A percentile compares a stretch with the other conserved stretches of the same genome.
These are phyloP conservation scores for Macquaria ambigua DNA, from an alignment of 2,113 vertebrate species.

Conservation along the genomic window DNA sequence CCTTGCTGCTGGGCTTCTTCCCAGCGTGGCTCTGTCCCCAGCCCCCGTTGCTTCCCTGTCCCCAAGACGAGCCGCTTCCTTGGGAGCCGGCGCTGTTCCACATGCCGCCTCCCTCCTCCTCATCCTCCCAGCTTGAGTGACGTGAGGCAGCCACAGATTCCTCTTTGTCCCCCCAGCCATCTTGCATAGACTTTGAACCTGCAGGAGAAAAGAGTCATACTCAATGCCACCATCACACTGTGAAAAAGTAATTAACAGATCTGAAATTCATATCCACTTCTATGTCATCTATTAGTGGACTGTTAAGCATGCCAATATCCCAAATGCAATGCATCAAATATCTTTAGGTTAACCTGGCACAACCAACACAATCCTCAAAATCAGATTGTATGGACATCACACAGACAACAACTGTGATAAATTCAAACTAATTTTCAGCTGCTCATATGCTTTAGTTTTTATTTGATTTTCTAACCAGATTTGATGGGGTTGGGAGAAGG, in stretches of 20 bases:
- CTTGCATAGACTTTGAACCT: slow-evolving; percentile 99
- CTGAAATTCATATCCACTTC: background rate
- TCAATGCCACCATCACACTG: background rate
- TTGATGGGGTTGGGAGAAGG: slow-evolving; percentile 90
- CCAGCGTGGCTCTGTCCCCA: slow-evolving; percentile 93
- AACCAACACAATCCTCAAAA: background rate
- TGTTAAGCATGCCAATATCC: background rate
- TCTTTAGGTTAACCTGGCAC: background rate
- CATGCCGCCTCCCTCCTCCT: slow-evolving; percentile 91
- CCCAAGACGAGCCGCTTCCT: slow-evolving; percentile 95
- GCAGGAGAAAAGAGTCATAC: slow-evolving; percentile 24
- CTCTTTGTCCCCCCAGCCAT: slow-evolving; percentile 96
- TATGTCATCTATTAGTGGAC: background rate
- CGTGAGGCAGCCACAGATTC: slow-evolving; percentile 91
- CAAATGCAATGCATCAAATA: background rate
- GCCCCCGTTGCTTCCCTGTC: slow-evolving; percentile 83
- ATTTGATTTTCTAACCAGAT: slow-evolving; percentile 86
- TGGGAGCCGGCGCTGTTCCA: slow-evolving; percentile 97
- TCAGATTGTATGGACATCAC: background rate
- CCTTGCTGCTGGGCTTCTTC: slow-evolving; percentile 95
- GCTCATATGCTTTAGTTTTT: background rate
- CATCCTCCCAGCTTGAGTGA: slow-evolving; percentile 99
- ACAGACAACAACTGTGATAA: background rate
- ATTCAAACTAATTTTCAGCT: background rate
- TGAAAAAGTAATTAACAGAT: background rate